Evolutionary conservation across 2,113 vertebrate species (phyloP), one percentile per base, ranked within the genome.

Genomic region (Aramus guarauna): DNA sequence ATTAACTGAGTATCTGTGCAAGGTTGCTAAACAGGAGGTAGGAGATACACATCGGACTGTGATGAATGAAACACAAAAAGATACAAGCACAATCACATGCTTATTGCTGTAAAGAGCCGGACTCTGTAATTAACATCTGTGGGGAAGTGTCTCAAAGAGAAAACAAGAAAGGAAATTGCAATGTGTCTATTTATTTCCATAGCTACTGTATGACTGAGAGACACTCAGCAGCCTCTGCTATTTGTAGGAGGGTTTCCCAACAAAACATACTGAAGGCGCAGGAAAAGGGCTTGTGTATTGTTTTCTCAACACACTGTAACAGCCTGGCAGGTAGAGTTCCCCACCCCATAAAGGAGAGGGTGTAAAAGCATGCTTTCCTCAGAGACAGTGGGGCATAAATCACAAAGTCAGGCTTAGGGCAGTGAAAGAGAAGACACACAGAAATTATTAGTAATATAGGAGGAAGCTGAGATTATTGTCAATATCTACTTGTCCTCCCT

Each of bases 141-240:
- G 83, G 72, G 69, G 45, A 79, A 92, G 87, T 80, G 45, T 93
- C 91, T 92, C 94, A 86, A 95, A 94, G 88, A 96, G 82, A 95
- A 94, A 94, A 93, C 82, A 94, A 96, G 96, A 96, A 94, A 95
- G 94, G 94, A 95, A 95, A 88, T 95, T 94, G 82, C 89, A 41
- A 17, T 86, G 68, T 77, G 63, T 81, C 88, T 96, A 78, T 94
- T 92, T 96, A 95, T 95, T 95, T 90, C 96, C 91, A 91, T 79
- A 94, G 86, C 86, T 95, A 59, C 94, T 75, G 7, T 78, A 94
- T 97, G 91, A 97, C 56, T 73, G 91, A 92, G 64, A 95, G 69
- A 43, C 48, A 68, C 13, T 60, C 87, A 64, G 41, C 66, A 92
- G 39, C 84, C 86, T 85, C 83, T 96, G 94, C 62, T 95, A 11